Conservation (phyloP, 23 tunicate genomes). For the Diplosoma virens region DNA sequence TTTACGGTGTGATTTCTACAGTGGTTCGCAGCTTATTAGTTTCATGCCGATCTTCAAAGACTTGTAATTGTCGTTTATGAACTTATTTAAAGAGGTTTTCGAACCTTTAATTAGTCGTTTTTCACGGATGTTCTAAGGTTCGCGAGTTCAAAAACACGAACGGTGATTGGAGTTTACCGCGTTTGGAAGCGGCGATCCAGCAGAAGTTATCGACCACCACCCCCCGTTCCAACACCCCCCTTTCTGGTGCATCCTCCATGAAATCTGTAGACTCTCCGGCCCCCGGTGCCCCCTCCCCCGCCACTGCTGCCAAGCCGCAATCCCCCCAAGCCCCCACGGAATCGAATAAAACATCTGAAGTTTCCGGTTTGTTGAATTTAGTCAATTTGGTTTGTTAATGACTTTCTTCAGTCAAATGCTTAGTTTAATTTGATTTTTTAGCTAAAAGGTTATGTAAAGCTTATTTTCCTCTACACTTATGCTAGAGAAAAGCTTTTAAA, state of each 20-base stretch:
- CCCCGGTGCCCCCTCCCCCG: constrained; percentile 62
- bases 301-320: constrained; percentile 17
- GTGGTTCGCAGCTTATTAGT: no score
- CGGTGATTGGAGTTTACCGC: constrained; percentile 95
- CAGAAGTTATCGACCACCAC: constrained; percentile 21
- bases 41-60: no score
- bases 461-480: no score
- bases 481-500: no score
- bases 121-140: constrained; percentile 26
- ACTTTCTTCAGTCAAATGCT: no score
- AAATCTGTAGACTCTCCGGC: constrained; percentile 78
- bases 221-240: constrained; percentile 53
- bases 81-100: neutral
- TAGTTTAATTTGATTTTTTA: no score
- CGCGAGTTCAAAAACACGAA: constrained; percentile 63
- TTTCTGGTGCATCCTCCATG: constrained; percentile 60
- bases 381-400: no score
- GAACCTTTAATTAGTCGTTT: neutral
- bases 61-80: no score
- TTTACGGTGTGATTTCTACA: no score
- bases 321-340: constrained; percentile 16
- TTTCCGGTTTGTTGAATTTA: no score
- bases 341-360: neutral
- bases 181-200: constrained; percentile 52
- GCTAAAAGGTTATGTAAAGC: no score